Base-by-base conservation (phyloP, 2,888 invertebrate genomes). In the Lithophane semibrunnea region DNA sequence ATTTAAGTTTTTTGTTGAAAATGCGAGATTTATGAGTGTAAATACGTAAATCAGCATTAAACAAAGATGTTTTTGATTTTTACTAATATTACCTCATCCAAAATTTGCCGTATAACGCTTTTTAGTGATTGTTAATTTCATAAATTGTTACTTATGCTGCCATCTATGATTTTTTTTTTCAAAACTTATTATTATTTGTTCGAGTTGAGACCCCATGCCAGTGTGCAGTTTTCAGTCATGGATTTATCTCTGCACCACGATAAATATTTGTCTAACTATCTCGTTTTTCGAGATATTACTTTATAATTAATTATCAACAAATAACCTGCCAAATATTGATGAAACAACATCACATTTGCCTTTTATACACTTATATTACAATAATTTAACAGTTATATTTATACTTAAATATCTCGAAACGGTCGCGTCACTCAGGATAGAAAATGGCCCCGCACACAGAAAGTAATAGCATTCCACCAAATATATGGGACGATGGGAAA, bases 391-490 rank as follows among this genome's bases (percentile, higher is more conserved):
- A 37, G 5, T 37, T 37, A 37, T 29, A 61, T 47, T 44, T 16
- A 24, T 47, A 54, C 47, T 61, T 60, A 16, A 61, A 71, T 65
- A 66, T 83, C 61, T 64, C 72, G 58, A 82, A 89, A 83, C 84
- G 71, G 83, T 86, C 82, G 83, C 58, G 54, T 65, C 66, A 49
- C 75, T 86, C 69, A 73, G 84, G 78, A 83, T 80, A 84, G 82
- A 81, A 75, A 75, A 78, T 73, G 80, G 81, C 76, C 79, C 65
- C 73, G 70, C 72, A 77, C 29, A 73, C 63, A 70, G 47, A 85
- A 80, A 82, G 66, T 88, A 75, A 88, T 86, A 91, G 89, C 92
- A 92, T 93, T 92, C 93, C 92, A 92, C 91, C 91, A 91, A 92
- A 91, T 87, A 89, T 79, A 84, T 75, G 80, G 49, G 76, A 88